Percentiles rank a stretch among this genome's conserved stretches.
Evolutionary conservation across 2,113 vertebrate species (phyloP).

Genomic region (Tachycineta bicolor): DNA sequence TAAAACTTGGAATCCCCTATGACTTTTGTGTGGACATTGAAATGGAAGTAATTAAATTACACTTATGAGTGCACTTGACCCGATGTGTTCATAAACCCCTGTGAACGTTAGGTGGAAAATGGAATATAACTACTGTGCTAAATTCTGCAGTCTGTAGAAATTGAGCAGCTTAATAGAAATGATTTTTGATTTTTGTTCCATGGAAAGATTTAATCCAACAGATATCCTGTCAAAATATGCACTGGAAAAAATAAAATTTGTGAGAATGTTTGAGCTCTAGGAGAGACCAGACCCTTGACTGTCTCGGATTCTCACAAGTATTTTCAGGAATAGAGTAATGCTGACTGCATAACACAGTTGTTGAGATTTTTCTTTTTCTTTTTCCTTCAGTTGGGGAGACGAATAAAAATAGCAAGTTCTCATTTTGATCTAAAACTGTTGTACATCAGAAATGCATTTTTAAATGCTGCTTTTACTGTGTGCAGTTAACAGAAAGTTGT

Average conservation of each 20-base stretch:
- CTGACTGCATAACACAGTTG: neutral
- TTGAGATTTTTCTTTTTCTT: too few relatives aligned
- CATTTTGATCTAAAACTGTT: neutral
- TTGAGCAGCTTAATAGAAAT: rapidly evolving
- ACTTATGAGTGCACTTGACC: neutral
- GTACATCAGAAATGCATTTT: neutral
- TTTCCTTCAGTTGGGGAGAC: neutral
- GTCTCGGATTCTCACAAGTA: rapidly evolving
- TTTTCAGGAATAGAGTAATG: neutral
- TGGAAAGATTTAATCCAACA: neutral
- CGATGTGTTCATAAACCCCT: neutral
- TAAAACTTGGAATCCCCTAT: neutral
- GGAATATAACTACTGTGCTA: neutral
- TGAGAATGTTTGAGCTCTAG: neutral
- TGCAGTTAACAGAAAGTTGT: neutral
- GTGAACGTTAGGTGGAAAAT: neutral
- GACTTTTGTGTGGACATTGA: neutral
- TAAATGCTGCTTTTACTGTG: neutral
- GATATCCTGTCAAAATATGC: neutral
- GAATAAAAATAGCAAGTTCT: neutral
- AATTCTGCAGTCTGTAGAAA: neutral
- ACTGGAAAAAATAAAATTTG: too few relatives aligned
- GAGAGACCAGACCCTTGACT: neutral
- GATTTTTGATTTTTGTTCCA: neutral
- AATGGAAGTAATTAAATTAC: neutral